Evolutionary conservation across 2,888 invertebrate genomes (phyloP), one percentile per base, ranked within the genome.

Genomic region (Creontiades dilutus): DNA sequence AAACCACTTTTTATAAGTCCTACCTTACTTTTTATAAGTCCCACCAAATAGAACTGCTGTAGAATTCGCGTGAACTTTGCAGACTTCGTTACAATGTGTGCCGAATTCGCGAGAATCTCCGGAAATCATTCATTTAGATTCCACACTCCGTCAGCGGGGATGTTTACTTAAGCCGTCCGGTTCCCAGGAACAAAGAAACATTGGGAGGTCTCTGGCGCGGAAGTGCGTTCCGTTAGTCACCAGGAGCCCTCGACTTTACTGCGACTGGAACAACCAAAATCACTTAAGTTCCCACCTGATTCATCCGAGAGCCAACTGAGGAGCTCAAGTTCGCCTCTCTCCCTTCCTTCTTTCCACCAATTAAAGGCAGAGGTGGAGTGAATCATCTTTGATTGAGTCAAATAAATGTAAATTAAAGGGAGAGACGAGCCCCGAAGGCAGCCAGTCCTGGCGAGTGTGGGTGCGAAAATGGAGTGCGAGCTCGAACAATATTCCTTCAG

Each of bases 391-490:
- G 76, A 88, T 88, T 88, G 80, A 88, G 80, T 78, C 52, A 80
- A 88, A 80, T 88, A 78, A 86, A 48, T 57, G 86, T 86, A 75
- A 23, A 47, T 75, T 37, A 61, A 61, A 19, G 68, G 5, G 52
- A 19, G 13, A 75, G 55, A 78, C 46, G 75, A 55, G 48, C n/a
- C 68, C 19, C 68, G 16, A n/a, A 75, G 47, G 75, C 5, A 23
- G 68, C 75, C 86, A 85, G 57, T 86, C 27, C 68, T 37, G 68
- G 9, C 14, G 78, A 52, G 76, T 46, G 28, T 52, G 52, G 52
- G 52, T 86, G 68, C 75, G 75, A 75, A 88, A 78, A 88, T 88
- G 88, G 88, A 52, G 88, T 88, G 88, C 80, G 88, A 88, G 76
- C 55, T 55, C 47, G 88, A 48, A 13, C 88, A 78, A 28, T 88